A percentile compares a stretch with the other conserved stretches of the same genome.
Conservation (phyloP, 1,140 invertebrate species). For the Sitobion miscanthi region DNA sequence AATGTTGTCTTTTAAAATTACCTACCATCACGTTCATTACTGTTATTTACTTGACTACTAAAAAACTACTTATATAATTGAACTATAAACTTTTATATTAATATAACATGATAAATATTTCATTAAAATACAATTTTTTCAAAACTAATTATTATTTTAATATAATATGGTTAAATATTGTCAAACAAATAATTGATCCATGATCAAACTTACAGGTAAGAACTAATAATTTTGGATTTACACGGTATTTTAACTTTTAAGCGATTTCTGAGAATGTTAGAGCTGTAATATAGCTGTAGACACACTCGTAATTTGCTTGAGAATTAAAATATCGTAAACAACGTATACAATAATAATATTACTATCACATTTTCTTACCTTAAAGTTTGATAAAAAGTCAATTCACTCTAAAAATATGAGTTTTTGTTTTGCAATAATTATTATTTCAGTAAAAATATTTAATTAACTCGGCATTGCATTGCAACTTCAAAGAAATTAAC, state of each 20-base stretch:
- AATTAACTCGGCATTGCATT: background rate
- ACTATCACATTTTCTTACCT: background rate
- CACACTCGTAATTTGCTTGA: background rate
- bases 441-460: background rate
- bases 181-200: background rate
- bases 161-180: background rate
- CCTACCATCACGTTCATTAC: background rate
- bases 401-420: background rate
- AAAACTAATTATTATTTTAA: background rate
- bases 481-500: conserved; percentile 10
- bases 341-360: background rate
- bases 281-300: too few relatives aligned
- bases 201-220: background rate
- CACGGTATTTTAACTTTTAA: too few relatives aligned
- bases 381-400: background rate
- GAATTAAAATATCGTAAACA: background rate
- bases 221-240: too few relatives aligned
- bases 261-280: too few relatives aligned
- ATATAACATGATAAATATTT: background rate
- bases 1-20: background rate
- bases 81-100: background rate
- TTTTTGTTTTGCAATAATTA: background rate
- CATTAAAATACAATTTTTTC: background rate
- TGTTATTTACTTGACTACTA: too few relatives aligned
- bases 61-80: background rate